Base-by-base conservation (phyloP, 1,140 invertebrate genomes). In the Panagrolaimus sp. region DNA sequence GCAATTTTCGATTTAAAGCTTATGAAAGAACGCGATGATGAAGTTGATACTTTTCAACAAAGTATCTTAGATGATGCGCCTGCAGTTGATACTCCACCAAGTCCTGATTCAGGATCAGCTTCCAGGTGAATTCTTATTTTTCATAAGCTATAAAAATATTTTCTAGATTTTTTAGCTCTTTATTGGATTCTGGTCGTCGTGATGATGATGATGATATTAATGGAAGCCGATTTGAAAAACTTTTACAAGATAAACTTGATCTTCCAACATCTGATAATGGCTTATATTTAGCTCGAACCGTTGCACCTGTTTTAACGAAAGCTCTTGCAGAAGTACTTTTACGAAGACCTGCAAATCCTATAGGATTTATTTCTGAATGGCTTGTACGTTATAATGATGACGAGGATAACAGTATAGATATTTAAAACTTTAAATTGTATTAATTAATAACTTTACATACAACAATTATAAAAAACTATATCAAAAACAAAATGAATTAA, bases 211-310 rank as follows among this genome's bases (percentile, higher is more conserved):
- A 82, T n/a, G 77, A 73, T 61, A 31, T 68, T 8, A 80, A 80
- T 53, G 64, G 77, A 9, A 62, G 68, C 62, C 65, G 71, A 31
- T 82, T 82, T 64, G 79, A 81, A 65, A 73, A 69, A 25, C 51
- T 82, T 25, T 46, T 81, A 25, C 70, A 79, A 20, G 76, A 77
- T 16, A 73, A 72, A 67, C 66, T 82, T 23, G 74, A 81, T 68
- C 69, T 82, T 64, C 80, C 80, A n/a, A 77, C 80, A n/a, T 74
- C 74, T 4, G 80, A 81, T 57, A 81, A 81, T 62, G 80, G 80
- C 16, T 66, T 82, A 13, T 81, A 82, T 69, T 72, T 81, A 69
- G 80, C 80, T 7, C 66, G 79, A 63, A 81, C 80, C n/a, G 80
- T 81, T 11, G 80, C 78, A 16, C 80, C 81, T 31, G 73, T 81